Conservation (phyloP, 2,888 invertebrate species). For the Phaonia tiefii region DNA sequence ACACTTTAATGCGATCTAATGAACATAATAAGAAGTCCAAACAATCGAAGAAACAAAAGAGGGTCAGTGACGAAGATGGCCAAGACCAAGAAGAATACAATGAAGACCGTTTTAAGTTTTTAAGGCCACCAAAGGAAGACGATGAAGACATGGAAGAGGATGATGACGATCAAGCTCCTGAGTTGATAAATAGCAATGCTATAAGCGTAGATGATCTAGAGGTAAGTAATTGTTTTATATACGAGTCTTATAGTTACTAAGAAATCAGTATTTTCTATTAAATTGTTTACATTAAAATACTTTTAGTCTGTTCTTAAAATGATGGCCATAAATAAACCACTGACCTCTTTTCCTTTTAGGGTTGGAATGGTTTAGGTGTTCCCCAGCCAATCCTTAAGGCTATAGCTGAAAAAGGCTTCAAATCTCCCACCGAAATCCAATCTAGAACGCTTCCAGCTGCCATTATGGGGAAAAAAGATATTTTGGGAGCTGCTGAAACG, state of each 20-base stretch:
- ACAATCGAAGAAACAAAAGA: slow-evolving; percentile 53
- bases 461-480: slow-evolving; percentile 92
- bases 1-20: background rate
- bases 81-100: slow-evolving; percentile 65
- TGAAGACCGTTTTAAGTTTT: slow-evolving; percentile 73
- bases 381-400: slow-evolving; percentile 85
- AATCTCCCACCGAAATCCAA: slow-evolving; percentile 94
- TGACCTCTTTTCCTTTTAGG: slow-evolving; percentile 72
- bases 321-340: background rate
- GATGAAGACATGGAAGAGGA: slow-evolving; percentile 63
- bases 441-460: slow-evolving; percentile 89
- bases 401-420: slow-evolving; percentile 88
- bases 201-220: slow-evolving; percentile 69
- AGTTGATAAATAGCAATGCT: slow-evolving; percentile 54
- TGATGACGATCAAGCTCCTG: slow-evolving; percentile 64
- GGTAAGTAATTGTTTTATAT: slow-evolving; percentile 58
- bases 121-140: slow-evolving; percentile 73
- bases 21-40: slow-evolving; percentile 34
- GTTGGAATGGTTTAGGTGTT: slow-evolving; percentile 87
- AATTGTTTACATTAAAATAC: background rate
- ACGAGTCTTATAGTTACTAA: background rate
- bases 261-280: slow-evolving; percentile 1
- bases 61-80: slow-evolving; percentile 63
- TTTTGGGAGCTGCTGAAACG: slow-evolving; percentile 99
- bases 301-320: background rate